Base-by-base conservation (phyloP, 2,797 vertebrate species). In the Triplophysa bombifrons region DNA sequence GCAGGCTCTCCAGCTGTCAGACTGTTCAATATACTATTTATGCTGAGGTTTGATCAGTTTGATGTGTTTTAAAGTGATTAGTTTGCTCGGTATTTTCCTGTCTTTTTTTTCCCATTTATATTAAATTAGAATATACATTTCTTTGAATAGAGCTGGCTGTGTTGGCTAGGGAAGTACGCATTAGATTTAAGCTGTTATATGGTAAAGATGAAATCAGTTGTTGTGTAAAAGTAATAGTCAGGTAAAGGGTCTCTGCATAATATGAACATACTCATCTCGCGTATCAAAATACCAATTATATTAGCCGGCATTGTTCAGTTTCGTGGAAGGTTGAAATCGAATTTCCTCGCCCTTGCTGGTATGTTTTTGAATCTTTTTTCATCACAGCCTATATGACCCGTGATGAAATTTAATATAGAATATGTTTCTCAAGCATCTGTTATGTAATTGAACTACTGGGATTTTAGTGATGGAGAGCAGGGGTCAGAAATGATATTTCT, bases 371-470 rank as follows among this genome's bases (percentile, higher is more conserved):
- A 75, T 51, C 25, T 13, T 19, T 34, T 73, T 73, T 72, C 38
- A 51, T 65, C 66, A 66, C 44, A 44, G 61, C 60, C 53, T 56
- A 50, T 58, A 60, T 80, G 69, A 74, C 66, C 78, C 65, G 60
- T 82, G 20, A 80, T 74, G 81, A 64, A 75, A 51, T 77, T 55
- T 72, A 63, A 80, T 75, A 71, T 55, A 34, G 72, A 74, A 66
- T 80, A 70, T 69, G 16, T 46, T 71, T 72, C 63, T 71, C 41
- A 78, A 27, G 38, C 34, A 70, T 72, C 27, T 60, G 58, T 78
- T 78, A 78, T 76, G 78, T 84, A 86, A 78, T 78, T 61, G 50
- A 48, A 78, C 72, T 63, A 55, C 71, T 58, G 61, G 75, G 69
- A 72, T 27, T 27, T 11, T 53, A 53, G 48, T 34, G 69, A 68